phyloP scores from a whole-genome alignment of 2,113 vertebrate genomes.

The Mixornis gularis region DNA sequence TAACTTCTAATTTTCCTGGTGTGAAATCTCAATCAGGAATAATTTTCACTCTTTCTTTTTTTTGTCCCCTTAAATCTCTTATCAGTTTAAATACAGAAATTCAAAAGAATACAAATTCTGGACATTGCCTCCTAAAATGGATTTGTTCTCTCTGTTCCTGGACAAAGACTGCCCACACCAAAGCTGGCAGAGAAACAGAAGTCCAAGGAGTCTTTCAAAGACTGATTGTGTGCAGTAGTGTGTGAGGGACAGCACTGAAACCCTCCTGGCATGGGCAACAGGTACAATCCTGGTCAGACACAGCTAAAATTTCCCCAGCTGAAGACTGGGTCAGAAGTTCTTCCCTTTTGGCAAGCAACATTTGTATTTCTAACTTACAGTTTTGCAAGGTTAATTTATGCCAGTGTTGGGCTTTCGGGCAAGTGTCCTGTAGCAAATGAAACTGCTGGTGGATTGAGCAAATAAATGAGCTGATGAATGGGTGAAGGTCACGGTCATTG shows the following conservation, averaged over 20 bases:
- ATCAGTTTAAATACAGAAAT: neutral
- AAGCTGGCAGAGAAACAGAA: neutral
- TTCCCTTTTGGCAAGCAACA: neutral
- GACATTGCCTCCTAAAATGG: neutral
- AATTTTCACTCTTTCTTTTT: neutral
- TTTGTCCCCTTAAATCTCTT: neutral
- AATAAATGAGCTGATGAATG: neutral
- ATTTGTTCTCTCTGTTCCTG: neutral
- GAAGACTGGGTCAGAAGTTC: neutral
- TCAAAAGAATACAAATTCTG: neutral
- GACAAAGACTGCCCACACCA: neutral
- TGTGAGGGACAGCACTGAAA: neutral
- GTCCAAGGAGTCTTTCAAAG: neutral
- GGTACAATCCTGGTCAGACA: neutral
- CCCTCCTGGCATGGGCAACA: accelerated
- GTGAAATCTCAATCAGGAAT: neutral
- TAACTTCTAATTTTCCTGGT: neutral
- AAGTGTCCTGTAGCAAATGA: neutral
- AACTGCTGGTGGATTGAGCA: neutral
- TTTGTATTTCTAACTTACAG: neutral
- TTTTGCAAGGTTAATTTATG: neutral
- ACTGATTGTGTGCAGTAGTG: neutral
- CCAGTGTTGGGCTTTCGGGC: neutral
- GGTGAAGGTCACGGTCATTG: neutral
- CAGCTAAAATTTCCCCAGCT: neutral